These are phyloP conservation scores for Columbina picui DNA, from an alignment of 2,113 vertebrate species.

Conservation along the genomic window DNA sequence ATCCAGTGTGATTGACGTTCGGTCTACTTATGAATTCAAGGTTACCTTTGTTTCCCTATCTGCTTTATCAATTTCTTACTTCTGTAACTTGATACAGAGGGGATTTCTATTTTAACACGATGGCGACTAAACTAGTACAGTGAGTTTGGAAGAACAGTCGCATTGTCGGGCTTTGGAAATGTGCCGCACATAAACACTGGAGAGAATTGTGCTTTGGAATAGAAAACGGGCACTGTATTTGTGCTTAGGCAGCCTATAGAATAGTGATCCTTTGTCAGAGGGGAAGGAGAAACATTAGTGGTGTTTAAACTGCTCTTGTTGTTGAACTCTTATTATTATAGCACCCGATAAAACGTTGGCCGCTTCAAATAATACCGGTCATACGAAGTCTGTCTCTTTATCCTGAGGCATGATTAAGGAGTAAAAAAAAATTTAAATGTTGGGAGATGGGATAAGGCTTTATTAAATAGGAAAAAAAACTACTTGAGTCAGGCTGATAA, in stretches of 20 bases:
- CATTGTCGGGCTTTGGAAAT: constrained; percentile 8
- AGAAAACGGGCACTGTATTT: not conserved
- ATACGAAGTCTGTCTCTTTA: not conserved
- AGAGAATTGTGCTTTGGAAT: not conserved
- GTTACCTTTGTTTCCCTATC: constrained; percentile 3
- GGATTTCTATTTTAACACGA: not conserved
- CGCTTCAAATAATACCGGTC: not conserved
- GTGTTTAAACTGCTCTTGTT: constrained; percentile 8
- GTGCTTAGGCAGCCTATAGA: not conserved
- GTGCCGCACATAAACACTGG: not conserved
- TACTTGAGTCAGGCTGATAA: not conserved
- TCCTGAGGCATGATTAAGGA: not conserved
- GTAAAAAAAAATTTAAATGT: not conserved
- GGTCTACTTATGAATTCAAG: not conserved
- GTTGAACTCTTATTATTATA: not conserved
- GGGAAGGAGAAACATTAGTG: not conserved
- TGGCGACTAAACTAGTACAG: constrained; percentile 1
- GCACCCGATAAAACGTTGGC: constrained; percentile 4
- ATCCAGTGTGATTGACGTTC: not conserved
- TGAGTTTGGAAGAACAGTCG: constrained; percentile 46
- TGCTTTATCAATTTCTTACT: constrained; percentile 31
- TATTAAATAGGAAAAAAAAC: not conserved
- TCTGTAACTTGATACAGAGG: constrained; percentile 38
- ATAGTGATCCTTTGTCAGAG: constrained; percentile 27
- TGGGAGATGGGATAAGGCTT: not conserved